Base-by-base conservation (phyloP, 2,113 vertebrate species). In the Rafetus swinhoei region DNA sequence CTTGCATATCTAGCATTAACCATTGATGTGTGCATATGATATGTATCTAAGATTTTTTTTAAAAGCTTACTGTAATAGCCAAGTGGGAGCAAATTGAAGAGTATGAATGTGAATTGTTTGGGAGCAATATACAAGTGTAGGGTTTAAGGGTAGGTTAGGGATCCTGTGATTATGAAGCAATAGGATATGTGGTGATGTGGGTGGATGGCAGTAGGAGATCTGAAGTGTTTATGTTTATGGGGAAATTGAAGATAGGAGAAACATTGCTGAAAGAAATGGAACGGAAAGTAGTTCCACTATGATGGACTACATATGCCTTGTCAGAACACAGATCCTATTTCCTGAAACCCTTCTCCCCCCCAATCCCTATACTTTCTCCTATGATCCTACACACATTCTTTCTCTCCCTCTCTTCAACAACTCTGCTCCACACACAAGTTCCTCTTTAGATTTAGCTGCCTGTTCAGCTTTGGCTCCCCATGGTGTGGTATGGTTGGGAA, bases 381-480 rank as follows among this genome's bases (percentile, higher is more conserved):
- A 13, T 29, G 25, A 62, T 62, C 59, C 27, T 62, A 13, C 59
- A 27, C 1, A 14, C 60, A 6, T 52, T 91, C 80, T 55, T 7
- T 79, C 79, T 81, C 52, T 74, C 45, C 11, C 55, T 54, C 24
- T 69, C 25, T 72, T 45, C 0, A 0, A 32, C 45, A 86, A 45
- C 35, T 83, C 25, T 45, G 18, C 0, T 0, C 87, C n/a, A 57
- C n/a, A 6, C 2, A 1, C 1, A 0, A 25, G 19, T 45, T 8
- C 39, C 50, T 90, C 1, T 29, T 27, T 62, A 62, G 27, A 1
- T 19, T 14, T 35, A 85, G 80, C 56, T 81, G 60, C 11, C 59
- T 0, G 1, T 72, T 50, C 22, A 5, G 11, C 29, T 29, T 0
- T 10, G 53, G 25, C 59, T 60, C 7, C n/a, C 65, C 7, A 6